These are phyloP conservation scores for Mus spicilegus DNA, from an alignment of 2,113 vertebrate genomes.

Conservation along the genomic window DNA sequence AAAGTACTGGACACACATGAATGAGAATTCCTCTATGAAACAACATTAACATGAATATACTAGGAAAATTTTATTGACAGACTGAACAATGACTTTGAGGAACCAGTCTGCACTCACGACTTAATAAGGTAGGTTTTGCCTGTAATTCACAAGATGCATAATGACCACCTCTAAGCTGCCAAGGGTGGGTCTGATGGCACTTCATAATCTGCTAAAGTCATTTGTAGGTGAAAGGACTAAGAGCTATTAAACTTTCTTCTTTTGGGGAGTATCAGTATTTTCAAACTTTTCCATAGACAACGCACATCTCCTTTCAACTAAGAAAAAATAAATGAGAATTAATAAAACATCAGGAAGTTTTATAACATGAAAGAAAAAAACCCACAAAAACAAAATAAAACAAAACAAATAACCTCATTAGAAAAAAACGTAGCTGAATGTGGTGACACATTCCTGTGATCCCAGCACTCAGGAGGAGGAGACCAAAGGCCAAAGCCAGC, in stretches of 20 bases:
- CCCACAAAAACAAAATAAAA: slow-evolving; percentile 6
- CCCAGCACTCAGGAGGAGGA: neutral
- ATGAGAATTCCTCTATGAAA: neutral
- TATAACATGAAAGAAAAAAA: slow-evolving; percentile 34
- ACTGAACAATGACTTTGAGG: neutral
- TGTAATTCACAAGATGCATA: neutral
- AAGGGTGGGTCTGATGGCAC: neutral
- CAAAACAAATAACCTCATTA: slow-evolving; percentile 59
- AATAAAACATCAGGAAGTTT: slow-evolving; percentile 42
- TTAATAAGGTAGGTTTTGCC: slow-evolving; percentile 19
- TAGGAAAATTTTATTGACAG: neutral
- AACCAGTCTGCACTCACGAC: neutral
- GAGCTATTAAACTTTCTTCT: slow-evolving; percentile 25
- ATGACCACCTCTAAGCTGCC: neutral
- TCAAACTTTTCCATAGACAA: slow-evolving; percentile 35
- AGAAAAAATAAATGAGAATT: slow-evolving; percentile 47
- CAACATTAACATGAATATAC: neutral
- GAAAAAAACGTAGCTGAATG: neutral
- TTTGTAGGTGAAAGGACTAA: neutral
- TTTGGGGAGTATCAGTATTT: neutral
- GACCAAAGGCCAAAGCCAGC: neutral
- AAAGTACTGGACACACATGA: neutral
- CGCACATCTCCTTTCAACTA: slow-evolving; percentile 45
- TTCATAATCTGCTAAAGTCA: neutral
- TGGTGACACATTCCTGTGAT: neutral